Conservation (phyloP, 2,113 vertebrate genomes). For the Psilopsiagon aymara region DNA sequence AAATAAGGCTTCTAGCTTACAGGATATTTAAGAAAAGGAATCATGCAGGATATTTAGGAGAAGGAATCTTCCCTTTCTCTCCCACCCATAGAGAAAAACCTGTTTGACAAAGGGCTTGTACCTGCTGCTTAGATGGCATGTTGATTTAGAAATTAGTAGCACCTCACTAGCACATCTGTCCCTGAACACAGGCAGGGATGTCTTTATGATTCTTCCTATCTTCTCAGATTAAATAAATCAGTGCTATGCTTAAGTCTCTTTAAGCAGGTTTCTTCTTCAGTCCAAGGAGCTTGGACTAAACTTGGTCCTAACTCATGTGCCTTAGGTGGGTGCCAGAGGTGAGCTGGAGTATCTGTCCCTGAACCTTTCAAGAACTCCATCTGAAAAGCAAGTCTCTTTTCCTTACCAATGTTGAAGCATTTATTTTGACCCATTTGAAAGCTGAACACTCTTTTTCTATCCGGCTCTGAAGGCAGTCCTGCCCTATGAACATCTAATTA, state of each 20-base stretch:
- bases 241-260: neutral
- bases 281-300: neutral
- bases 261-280: neutral
- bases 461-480: neutral
- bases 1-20: neutral
- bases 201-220: neutral
- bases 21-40: neutral
- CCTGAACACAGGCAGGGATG: neutral
- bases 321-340: neutral
- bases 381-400: neutral
- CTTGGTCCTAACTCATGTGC: neutral
- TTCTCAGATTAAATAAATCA: neutral
- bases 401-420: neutral
- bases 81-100: neutral
- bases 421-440: neutral
- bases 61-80: neutral
- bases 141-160: constrained; percentile 3
- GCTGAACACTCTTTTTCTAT: neutral
- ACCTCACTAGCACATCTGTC: neutral
- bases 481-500: neutral
- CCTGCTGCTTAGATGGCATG: neutral
- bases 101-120: neutral
- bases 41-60: neutral
- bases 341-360: neutral
- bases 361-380: neutral